A percentile compares a stretch with the other conserved stretches of the same genome.
Conservation (phyloP, 92 coral and sea anemone species). For the Epizoanthus stellaris region DNA sequence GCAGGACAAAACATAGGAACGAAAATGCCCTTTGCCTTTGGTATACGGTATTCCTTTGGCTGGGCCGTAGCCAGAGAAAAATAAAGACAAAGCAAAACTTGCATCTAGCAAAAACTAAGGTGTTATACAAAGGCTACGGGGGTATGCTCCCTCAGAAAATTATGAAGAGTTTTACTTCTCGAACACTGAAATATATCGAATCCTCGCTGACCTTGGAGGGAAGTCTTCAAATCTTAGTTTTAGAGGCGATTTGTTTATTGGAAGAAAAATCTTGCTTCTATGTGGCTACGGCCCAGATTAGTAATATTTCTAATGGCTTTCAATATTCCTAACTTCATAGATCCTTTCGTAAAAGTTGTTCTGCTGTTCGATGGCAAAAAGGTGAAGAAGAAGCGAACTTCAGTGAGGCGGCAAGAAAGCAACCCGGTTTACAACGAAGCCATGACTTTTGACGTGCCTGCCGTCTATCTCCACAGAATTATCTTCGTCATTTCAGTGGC, state of each 20-base stretch:
- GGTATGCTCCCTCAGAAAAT: no score
- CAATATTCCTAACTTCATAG: conserved; percentile 33
- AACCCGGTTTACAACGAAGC: conserved; percentile 97
- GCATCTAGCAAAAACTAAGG: no score
- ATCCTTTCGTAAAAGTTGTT: conserved; percentile 95
- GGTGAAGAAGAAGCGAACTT: conserved; percentile 91
- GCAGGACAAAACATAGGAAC: no score
- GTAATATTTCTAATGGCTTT: not conserved
- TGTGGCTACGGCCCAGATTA: no score
- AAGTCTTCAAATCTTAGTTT: no score
- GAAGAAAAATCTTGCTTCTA: not conserved
- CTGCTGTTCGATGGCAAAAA: conserved; percentile 93
- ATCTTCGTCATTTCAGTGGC: conserved; percentile 93
- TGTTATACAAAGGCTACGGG: no score
- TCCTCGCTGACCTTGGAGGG: no score
- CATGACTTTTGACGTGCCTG: conserved; percentile 95
- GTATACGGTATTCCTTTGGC: not conserved
- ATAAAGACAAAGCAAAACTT: no score
- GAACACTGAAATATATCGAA: no score
- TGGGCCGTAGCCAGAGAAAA: not conserved
- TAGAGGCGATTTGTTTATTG: no score
- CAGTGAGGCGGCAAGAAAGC: conserved; percentile 80
- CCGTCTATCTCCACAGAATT: conserved; percentile 80
- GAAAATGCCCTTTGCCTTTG: no score
- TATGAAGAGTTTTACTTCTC: no score